Evolutionary conservation across 2,888 invertebrate genomes (phyloP), one percentile per base, ranked within the genome.

Genomic region (Mesodorylaimus sp.): DNA sequence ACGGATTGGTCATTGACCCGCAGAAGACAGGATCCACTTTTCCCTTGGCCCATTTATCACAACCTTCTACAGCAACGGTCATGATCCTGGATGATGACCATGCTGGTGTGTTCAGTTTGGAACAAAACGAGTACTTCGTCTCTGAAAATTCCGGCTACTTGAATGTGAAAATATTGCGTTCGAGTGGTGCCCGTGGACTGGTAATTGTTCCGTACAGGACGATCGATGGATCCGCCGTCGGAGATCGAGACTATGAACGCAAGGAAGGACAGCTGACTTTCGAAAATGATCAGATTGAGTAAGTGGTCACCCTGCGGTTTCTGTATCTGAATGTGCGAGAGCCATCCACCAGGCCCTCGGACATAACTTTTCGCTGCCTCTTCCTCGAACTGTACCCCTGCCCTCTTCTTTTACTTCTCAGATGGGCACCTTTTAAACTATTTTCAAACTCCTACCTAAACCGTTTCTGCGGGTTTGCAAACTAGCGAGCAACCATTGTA

Each of bases 1-100:
- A 50, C 16, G 39, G 23, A 45, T 5, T n/a, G 13, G 21, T 39
- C 19, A 26, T 37, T 46, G 24, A 19, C 38, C 21, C 16, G 13
- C 7, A 13, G 13, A 28, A 25, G 32, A 5, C 24, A 7, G 27
- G 45, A n/a, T n/a, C n/a, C 45, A 13, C 7, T 42, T 7, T 23
- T 10, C 7, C 24, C 42, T 7, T 24, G 7, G 21, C 42, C 13
- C 24, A 39, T 19, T 21, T 39, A 13, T 28, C 78, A 7, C 80
- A 83, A 46, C 93, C 91, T 0, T 81, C 81, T 56, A 75, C 85
- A 53, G 93, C 93, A 45, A 95, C 93, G 2, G 83, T 97, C 45
- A 89, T 95, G 77, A 95, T 97, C 60, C 75, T 97, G 52, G 97
- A 97, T 68, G 95, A 97, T 69, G 97, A 97, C 71, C 95, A 97